These are phyloP conservation scores for Spialia ferax DNA, from an alignment of 2,888 invertebrate genomes.

Conservation along the genomic window DNA sequence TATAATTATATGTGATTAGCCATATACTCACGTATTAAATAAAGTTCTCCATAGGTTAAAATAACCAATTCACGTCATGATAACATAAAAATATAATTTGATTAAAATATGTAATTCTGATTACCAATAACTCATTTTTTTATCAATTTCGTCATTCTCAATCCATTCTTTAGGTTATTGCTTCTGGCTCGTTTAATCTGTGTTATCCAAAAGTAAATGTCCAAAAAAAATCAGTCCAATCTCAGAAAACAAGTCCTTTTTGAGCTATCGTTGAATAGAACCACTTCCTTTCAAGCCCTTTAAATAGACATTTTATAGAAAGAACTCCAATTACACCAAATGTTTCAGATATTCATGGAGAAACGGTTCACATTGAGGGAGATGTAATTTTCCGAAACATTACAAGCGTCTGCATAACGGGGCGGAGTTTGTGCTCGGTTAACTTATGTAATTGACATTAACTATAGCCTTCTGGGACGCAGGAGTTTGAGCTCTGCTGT, in stretches of 20 bases:
- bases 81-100: too few species aligned
- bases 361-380: conserved; percentile 6
- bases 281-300: background rate
- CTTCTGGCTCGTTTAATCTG: too few species aligned
- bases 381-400: conserved; percentile 39
- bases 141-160: background rate
- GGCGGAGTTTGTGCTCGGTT: conserved; percentile 29
- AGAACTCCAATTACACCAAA: background rate
- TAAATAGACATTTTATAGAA: background rate
- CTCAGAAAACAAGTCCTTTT: too few species aligned
- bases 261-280: background rate
- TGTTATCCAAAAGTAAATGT: too few species aligned
- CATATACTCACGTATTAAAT: too few species aligned
- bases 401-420: conserved; percentile 32
- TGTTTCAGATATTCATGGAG: background rate
- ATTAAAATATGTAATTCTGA: too few species aligned
- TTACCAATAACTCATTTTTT: too few species aligned
- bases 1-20: too few species aligned
- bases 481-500: conserved; percentile 6
- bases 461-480: conserved; percentile 6
- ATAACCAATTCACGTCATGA: too few species aligned
- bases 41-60: too few species aligned
- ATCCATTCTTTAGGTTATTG: too few species aligned
- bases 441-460: conserved; percentile 29
- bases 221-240: too few species aligned